Conservation (phyloP, 2,888 invertebrate genomes). For the Liodrosophila aerea region DNA sequence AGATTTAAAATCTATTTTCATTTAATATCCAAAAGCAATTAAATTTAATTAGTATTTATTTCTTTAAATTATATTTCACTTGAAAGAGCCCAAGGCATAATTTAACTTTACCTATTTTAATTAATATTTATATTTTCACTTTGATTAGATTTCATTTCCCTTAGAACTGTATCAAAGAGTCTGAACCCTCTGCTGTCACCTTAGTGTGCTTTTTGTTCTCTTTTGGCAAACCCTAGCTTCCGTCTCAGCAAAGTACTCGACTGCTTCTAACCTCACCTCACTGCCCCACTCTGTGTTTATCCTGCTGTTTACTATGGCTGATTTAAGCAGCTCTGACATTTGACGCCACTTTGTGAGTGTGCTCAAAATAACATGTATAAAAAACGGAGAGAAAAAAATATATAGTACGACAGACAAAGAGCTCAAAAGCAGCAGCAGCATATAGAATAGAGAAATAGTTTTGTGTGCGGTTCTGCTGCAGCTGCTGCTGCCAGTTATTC, state of each 20-base stretch:
- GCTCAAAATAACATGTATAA: slow-evolving; percentile 5
- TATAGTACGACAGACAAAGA: slow-evolving; percentile 13
- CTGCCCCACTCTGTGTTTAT: neutral
- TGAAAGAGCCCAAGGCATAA: too few relatives aligned
- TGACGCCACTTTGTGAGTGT: slow-evolving; percentile 63
- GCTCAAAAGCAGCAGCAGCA: slow-evolving; percentile 34
- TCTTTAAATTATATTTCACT: too few relatives aligned
- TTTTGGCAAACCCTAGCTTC: slow-evolving; percentile 48
- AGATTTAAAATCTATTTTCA: too few relatives aligned
- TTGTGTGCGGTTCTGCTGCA: slow-evolving; percentile 34
- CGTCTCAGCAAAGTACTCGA: slow-evolving; percentile 39
- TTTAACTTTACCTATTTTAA: too few relatives aligned
- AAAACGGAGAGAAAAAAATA: slow-evolving; percentile 13
- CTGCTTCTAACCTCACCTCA: neutral
- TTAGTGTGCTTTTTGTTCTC: slow-evolving; percentile 44
- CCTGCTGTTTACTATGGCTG: slow-evolving; percentile 47
- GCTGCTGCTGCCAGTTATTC: slow-evolving; percentile 53
- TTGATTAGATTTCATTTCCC: too few relatives aligned
- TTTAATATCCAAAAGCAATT: too few relatives aligned
- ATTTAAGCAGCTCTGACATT: slow-evolving; percentile 72
- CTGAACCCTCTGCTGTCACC: slow-evolving; percentile 49
- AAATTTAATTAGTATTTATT: too few relatives aligned
- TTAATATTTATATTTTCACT: too few relatives aligned
- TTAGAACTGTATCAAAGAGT: too few relatives aligned
- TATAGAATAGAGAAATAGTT: slow-evolving; percentile 26